A percentile compares a stretch with the other conserved stretches of the same genome.
Conservation (phyloP, 1,140 invertebrate genomes). For the Planococcus citri region DNA sequence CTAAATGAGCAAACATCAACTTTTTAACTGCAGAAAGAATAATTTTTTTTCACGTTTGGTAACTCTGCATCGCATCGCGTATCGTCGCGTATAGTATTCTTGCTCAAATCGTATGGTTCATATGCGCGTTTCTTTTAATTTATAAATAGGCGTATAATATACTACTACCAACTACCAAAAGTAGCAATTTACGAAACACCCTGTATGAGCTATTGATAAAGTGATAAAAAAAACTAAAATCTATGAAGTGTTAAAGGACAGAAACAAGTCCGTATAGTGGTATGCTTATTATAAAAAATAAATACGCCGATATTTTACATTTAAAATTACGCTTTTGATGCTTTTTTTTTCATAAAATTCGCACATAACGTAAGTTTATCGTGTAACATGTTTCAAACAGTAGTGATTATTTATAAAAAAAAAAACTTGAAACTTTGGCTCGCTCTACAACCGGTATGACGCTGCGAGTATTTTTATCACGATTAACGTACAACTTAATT, state of each 20-base stretch:
- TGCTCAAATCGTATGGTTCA: neutral
- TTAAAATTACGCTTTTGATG: neutral
- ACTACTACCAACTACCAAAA: too few relatives aligned
- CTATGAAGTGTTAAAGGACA: too few relatives aligned
- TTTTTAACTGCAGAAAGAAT: neutral
- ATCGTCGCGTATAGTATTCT: too few relatives aligned
- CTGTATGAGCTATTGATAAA: neutral
- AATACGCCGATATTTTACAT: neutral
- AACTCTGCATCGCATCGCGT: neutral
- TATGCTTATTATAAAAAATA: neutral
- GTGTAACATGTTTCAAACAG: neutral
- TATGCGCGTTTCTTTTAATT: too few relatives aligned
- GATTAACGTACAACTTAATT: neutral
- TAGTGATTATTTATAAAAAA: neutral
- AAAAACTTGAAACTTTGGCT: neutral
- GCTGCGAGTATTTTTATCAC: neutral
- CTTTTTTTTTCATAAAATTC: neutral
- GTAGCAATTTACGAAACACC: neutral
- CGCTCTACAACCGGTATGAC: conserved; percentile 1
- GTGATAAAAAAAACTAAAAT: neutral
- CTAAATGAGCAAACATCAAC: neutral
- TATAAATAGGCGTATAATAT: too few relatives aligned
- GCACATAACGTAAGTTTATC: neutral
- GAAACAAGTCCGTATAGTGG: too few relatives aligned
- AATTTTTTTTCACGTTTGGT: neutral